A percentile compares a stretch with the other conserved stretches of the same genome.
These are phyloP conservation scores for Gobionotothen gibberifrons DNA, from an alignment of 2,797 vertebrate genomes.

Conservation along the genomic window DNA sequence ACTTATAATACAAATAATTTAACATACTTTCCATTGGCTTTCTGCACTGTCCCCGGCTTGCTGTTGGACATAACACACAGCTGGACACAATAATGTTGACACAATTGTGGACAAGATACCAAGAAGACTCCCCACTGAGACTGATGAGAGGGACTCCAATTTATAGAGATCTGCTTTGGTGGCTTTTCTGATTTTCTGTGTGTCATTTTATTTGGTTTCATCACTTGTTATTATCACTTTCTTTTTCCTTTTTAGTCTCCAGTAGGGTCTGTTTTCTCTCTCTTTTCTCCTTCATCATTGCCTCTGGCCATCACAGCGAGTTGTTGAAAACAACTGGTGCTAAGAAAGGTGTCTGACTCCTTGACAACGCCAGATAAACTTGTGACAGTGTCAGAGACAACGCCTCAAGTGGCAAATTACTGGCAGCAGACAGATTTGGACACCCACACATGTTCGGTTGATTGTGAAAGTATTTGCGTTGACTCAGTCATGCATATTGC, in stretches of 20 bases:
- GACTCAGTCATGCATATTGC: neutral
- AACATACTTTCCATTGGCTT: neutral
- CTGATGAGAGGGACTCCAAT: neutral
- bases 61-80: conserved; percentile 13
- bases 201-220: neutral
- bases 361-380: conserved; percentile 7
- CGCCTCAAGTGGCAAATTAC: neutral
- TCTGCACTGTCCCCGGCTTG: neutral
- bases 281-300: neutral
- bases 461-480: neutral
- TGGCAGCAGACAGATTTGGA: conserved; percentile 9
- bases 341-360: conserved; percentile 17
- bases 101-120: conserved; percentile 23
- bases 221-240: neutral
- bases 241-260: neutral
- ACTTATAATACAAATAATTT: neutral
- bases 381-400: conserved; percentile 8
- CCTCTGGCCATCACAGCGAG: conserved; percentile 6
- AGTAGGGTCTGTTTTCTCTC: neutral
- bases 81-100: neutral
- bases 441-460: neutral
- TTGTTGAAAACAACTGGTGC: conserved; percentile 28
- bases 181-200: neutral
- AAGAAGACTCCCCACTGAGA: conserved; percentile 18
- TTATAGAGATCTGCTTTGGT: neutral